Evolutionary conservation across 2,113 vertebrate genomes (phyloP).

Genomic region (Numenius arquata): DNA sequence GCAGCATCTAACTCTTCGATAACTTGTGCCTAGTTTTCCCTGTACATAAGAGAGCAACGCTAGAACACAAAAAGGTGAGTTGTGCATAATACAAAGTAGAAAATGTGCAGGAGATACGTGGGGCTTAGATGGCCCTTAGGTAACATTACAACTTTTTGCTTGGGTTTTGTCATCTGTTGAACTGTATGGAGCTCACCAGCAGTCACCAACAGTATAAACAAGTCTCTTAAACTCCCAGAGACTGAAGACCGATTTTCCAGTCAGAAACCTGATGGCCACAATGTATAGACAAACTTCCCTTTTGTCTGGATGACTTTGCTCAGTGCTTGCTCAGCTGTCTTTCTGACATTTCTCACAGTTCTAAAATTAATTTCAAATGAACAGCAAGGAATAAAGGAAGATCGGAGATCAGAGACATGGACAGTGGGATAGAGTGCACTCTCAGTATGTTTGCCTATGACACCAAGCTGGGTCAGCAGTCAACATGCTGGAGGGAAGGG

Average conservation of each 20-base stretch:
- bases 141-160: background rate
- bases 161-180: background rate
- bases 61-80: background rate
- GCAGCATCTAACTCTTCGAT: background rate
- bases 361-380: background rate
- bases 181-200: background rate
- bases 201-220: background rate
- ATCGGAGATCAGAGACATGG: too few species aligned
- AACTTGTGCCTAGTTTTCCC: background rate
- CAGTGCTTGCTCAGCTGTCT: background rate
- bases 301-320: background rate
- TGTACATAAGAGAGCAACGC: background rate
- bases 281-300: rapidly evolving
- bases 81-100: background rate
- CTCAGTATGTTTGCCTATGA: too few species aligned
- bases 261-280: background rate
- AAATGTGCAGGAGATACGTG: background rate
- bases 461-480: too few species aligned
- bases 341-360: background rate
- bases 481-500: too few species aligned
- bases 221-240: background rate
- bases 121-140: background rate
- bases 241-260: background rate
- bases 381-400: background rate
- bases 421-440: too few species aligned